Percentiles rank a stretch among this genome's conserved stretches.
phyloP scores from a whole-genome alignment of 2,113 vertebrate species.

The Larimichthys polyactis region DNA sequence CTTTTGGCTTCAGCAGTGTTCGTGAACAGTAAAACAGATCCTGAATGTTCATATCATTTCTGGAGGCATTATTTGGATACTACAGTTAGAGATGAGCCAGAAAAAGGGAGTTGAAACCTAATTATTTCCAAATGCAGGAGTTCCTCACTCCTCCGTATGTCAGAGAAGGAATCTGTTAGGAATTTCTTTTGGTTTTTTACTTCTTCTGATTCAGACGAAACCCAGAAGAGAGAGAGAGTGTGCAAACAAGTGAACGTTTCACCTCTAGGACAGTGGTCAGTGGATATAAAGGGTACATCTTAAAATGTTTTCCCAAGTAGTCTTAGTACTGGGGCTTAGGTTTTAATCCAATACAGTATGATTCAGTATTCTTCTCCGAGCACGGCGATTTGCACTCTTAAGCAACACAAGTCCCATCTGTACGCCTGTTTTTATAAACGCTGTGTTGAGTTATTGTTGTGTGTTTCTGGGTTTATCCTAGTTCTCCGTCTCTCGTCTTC shows the following conservation, averaged over 20 bases:
- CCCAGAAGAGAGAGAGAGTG: neutral
- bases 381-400: constrained; percentile 1
- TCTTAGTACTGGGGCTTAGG: constrained; percentile 25
- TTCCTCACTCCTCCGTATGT: constrained; percentile 7
- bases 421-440: constrained; percentile 21
- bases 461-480: constrained; percentile 23
- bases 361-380: constrained; percentile 27
- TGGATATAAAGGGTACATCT: constrained; percentile 13
- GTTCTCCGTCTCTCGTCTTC: neutral
- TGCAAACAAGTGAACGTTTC: constrained; percentile 7
- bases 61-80: constrained; percentile 13
- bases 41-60: constrained; percentile 4
- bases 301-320: neutral
- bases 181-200: constrained; percentile 32
- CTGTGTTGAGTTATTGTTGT: constrained; percentile 15
- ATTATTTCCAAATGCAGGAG: constrained; percentile 50
- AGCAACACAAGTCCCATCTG: constrained; percentile 15
- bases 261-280: neutral
- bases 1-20: constrained; percentile 8
- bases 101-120: constrained; percentile 1
- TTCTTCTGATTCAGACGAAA: neutral
- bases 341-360: constrained; percentile 58
- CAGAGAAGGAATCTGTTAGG: constrained; percentile 22
- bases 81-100: neutral
- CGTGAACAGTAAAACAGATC: constrained; percentile 14